Evolutionary conservation across 2,888 invertebrate species (phyloP), one percentile per base, ranked within the genome.

Genomic region (Rhopalosiphum nymphaeae): DNA sequence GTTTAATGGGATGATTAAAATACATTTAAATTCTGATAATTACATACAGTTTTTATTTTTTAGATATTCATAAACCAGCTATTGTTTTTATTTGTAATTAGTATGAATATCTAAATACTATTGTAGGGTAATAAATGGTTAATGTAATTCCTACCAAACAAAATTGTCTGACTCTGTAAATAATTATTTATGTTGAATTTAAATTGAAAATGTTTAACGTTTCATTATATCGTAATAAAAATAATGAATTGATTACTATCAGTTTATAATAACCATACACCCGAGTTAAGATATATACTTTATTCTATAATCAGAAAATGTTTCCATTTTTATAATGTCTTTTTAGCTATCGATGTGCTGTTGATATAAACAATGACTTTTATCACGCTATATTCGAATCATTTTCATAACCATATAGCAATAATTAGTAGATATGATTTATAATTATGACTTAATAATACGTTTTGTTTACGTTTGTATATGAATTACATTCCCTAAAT

Each of bases 311-410:
- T 21, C 21, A 49, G 67, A 29, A 1, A 87, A 92, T 87, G 49
- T 42, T 36, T 11, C 4, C 46, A n/a, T 86, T 57, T 86, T 56
- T 53, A 36, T 26, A 9, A n/a, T 13, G 42, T 57, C 16, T 53
- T 3, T 46, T 25, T 89, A 11, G 49, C 7, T 56, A 91, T 46
- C 13, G 21, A 46, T 87, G 25, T 49, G 61, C n/a, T 25, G n/a
- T 44, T 57, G 21, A 1, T 87, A 46, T 1, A 29, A 61, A 92
- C 61, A 92, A 92, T 49, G 87, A 42, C 87, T 53, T 10, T 67
- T 87, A 53, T 87, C 87, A 92, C 87, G 92, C 67, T 36, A 67
- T 92, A 53, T 87, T 67, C 67, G 10, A 92, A 92, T 88, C 36
- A 67, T 92, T 88, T 88, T 42, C 87, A 87, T 26, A 25, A 61